Base-by-base conservation (phyloP, 1,140 invertebrate species). In the Littorina saxatilis region DNA sequence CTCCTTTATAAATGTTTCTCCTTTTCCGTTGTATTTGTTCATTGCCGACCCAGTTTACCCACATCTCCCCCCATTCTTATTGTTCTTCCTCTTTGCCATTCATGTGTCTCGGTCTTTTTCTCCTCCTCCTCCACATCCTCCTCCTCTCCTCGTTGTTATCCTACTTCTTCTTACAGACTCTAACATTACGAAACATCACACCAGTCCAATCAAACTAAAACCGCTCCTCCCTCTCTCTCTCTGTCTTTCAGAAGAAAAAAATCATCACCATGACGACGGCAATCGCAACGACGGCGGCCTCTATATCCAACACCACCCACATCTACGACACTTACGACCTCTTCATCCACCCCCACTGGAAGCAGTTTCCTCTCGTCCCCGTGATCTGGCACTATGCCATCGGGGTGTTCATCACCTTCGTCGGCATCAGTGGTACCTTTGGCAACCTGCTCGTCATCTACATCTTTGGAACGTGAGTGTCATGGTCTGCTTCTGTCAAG, bases 391-490 rank as follows among this genome's bases (percentile, higher is more conserved):
- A 97, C 88, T 95, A 94, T 52, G 93, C 96, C 29, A 94, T 97
- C 11, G 96, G 96, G 0, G 94, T 97, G 40, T 94, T 95, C 75
- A 96, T 97, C 84, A 94, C 94, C 15, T 79, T 95, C 3, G 94
- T 97, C 74, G 96, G 96, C 27, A 90, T 95, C 35, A 92, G 96
- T 83, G 95, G 95, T 1, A 88, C 96, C n/a, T 79, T 92, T 74
- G 97, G 97, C 80, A 98, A 98, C 88, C 95, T 95, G 39, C 95
- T 97, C 93, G 97, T 98, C 43, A 94, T 97, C 80, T 97, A 96
- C 92, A 96, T 98, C 82, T 98, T 97, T 91, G 93, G 94, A 29
- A 88, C 85, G 90, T 91, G 93, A 87, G 88, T 87, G 61, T 70
- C 35, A 27, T 80, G 7, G 13, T 37, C 47, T 68, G n/a, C 17